Evolutionary conservation across 1,140 invertebrate species (phyloP).

Genomic region (Drosophila baimaii): DNA sequence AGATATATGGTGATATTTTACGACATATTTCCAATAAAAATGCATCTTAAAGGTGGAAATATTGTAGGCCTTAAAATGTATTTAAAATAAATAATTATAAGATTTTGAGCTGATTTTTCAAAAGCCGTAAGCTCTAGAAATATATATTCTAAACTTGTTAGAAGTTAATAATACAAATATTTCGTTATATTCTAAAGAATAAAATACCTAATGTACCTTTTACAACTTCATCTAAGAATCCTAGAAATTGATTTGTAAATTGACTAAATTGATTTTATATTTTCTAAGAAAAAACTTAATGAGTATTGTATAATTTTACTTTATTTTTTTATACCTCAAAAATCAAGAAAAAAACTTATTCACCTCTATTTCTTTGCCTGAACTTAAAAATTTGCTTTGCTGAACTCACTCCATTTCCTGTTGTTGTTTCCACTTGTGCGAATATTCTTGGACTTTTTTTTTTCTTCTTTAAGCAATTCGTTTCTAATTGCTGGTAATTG

Average conservation of each 20-base stretch:
- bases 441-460: constrained; percentile 49
- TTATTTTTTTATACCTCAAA: neutral
- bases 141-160: too few species aligned
- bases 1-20: constrained; percentile 1
- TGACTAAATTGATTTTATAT: neutral
- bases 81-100: too few species aligned
- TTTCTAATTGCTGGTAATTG: constrained; percentile 82
- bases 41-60: neutral
- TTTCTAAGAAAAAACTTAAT: neutral
- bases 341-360: neutral
- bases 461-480: constrained; percentile 70
- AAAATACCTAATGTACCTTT: too few species aligned
- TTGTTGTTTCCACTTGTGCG: constrained; percentile 30
- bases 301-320: neutral
- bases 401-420: constrained; percentile 27
- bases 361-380: neutral
- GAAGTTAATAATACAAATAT: too few species aligned
- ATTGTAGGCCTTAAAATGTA: too few species aligned
- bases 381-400: constrained; percentile 3
- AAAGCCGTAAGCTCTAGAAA: too few species aligned
- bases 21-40: neutral
- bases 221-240: too few species aligned
- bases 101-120: too few species aligned
- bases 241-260: neutral
- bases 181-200: too few species aligned